Percentiles rank a stretch among this genome's conserved stretches.
Evolutionary conservation across 2,888 invertebrate species (phyloP).

Genomic region (Mantis religiosa): DNA sequence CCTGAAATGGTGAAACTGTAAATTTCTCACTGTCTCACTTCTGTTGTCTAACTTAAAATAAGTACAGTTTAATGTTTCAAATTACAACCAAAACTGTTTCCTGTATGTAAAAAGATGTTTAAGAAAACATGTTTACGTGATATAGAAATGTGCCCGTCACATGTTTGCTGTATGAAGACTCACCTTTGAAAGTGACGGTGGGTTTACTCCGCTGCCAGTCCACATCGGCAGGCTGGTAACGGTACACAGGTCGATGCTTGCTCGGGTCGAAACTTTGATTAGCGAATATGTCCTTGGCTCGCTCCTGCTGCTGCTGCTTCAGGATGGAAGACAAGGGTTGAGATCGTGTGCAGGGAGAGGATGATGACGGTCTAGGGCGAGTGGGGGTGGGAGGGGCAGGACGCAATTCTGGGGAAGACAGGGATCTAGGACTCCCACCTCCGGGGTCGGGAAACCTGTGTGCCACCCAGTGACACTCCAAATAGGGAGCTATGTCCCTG

Average conservation of each 20-base stretch:
- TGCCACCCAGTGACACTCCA: conserved; percentile 76
- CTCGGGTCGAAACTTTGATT: conserved; percentile 70
- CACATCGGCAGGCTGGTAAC: conserved; percentile 61
- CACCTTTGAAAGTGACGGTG: conserved; percentile 72
- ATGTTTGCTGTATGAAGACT: not conserved
- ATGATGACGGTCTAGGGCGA: conserved; percentile 43
- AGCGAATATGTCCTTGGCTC: conserved; percentile 51
- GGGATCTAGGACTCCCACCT: conserved; percentile 44
- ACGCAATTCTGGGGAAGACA: conserved; percentile 41
- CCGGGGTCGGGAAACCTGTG: conserved; percentile 69
- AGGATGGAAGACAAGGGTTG: conserved; percentile 19
- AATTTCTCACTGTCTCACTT: no score
- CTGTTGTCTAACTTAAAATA: no score
- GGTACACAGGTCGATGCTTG: conserved; percentile 68
- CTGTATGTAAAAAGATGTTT: no score
- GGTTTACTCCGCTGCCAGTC: conserved; percentile 47
- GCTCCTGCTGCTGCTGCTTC: conserved; percentile 12
- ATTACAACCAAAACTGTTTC: no score
- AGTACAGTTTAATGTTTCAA: no score
- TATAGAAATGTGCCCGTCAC: no score
- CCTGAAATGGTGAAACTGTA: no score
- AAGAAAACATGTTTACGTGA: no score
- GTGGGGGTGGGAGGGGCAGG: conserved; percentile 38
- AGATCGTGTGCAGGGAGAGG: conserved; percentile 42
- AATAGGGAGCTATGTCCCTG: conserved; percentile 71